Percentiles rank a stretch among this genome's conserved stretches.
phyloP scores from a whole-genome alignment of 2,113 vertebrate species.

The Egretta garzetta region DNA sequence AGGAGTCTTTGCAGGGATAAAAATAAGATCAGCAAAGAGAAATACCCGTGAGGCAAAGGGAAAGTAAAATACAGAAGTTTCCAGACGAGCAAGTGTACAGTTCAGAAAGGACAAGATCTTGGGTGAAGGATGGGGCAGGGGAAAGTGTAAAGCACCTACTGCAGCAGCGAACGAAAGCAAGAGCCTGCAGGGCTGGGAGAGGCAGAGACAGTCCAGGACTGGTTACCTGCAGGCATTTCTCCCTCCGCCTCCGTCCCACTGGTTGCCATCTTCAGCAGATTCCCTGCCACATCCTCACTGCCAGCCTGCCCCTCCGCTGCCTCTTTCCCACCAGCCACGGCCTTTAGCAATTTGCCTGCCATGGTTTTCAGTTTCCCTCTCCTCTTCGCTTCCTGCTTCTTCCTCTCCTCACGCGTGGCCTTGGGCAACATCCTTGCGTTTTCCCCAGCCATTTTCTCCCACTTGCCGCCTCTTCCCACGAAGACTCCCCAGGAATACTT shows the following conservation, averaged over 20 bases:
- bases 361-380: background rate
- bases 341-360: conserved; percentile 29
- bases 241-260: background rate
- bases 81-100: background rate
- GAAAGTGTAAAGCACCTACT: background rate
- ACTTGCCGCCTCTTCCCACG: background rate
- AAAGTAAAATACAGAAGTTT: background rate
- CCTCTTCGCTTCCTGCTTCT: background rate
- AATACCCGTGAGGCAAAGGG: background rate
- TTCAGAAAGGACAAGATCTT: background rate
- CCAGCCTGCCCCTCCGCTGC: background rate
- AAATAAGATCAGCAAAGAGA: background rate
- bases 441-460: background rate
- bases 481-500: background rate
- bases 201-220: background rate
- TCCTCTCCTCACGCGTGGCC: background rate
- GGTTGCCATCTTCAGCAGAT: background rate
- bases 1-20: background rate
- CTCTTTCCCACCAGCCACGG: background rate
- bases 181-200: background rate
- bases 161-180: background rate
- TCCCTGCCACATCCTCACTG: background rate
- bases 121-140: background rate
- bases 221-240: conserved; percentile 3
- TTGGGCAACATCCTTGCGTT: conserved; percentile 13